Base-by-base conservation (phyloP, 2,113 vertebrate species). In the Thoracochromis brauschi region DNA sequence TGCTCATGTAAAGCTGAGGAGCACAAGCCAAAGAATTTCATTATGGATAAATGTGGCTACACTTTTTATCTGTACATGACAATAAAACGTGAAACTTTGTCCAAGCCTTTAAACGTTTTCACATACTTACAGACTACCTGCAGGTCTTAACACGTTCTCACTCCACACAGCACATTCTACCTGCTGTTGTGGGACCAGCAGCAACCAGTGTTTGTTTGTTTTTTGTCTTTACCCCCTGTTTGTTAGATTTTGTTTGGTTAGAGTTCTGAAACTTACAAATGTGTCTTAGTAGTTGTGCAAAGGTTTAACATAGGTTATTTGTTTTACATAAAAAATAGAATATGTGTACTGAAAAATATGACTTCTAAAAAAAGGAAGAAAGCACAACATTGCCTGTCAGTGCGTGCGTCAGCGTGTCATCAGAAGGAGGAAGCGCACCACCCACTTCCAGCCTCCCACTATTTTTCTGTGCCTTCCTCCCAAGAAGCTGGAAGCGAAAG, bases 381-480 rank as follows among this genome's bases (percentile, higher is more conserved):
- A 47, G 12, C 9, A 17, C 14, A 47, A 75, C 8, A 17, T 24
- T 24, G 38, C 13, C n/a, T 42, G 35, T 24, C 68, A 26, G 38
- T 1, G 68, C 2, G 21, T 53, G 80, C 54, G 54, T 58, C 80
- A 42, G 38, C 38, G 35, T 12, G 13, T 19, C 9, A 17, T 24
- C 29, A 80, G 19, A 49, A 49, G 9, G 24, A 79, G 45, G 38
- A 73, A 84, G 26, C 45, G 2, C 42, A 26, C 45, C 85, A 57
- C 85, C 85, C 24, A 47, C 5, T 3, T 88, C 65, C 87, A 68
- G 5, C 24, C 65, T 79, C 78, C 78, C 29, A 3, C 12, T 11
- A 26, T 6, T 71, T 13, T n/a, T n/a, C 3, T 16, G 14, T 2
- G 8, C 7, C 4, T 35, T 35, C 19, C 71, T 8, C 4, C 1